Evolutionary conservation across 2,113 vertebrate genomes (phyloP).

Genomic region (Phrynosoma blainvillii): DNA sequence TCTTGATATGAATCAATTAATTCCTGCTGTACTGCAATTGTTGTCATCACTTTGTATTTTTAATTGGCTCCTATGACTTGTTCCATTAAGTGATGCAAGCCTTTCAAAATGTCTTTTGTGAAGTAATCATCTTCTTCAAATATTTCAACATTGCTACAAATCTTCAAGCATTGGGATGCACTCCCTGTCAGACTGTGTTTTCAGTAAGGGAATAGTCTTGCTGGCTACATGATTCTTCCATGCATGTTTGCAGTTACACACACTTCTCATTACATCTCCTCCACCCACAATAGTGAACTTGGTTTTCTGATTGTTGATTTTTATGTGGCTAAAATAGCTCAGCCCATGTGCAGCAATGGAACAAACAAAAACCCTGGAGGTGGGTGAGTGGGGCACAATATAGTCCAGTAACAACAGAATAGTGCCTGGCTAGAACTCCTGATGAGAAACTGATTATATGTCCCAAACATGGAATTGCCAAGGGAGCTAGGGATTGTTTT

Average conservation of each 20-base stretch:
- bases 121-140: neutral
- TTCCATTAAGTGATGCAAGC: neutral
- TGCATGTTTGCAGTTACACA: no score
- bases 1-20: conserved; percentile 4
- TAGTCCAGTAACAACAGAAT: neutral
- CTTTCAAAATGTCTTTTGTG: neutral
- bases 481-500: neutral
- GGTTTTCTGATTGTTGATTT: neutral
- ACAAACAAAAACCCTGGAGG: neutral
- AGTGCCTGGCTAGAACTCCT: neutral
- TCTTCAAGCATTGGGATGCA: neutral
- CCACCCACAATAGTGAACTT: neutral
- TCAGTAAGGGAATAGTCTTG: no score
- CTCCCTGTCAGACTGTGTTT: neutral
- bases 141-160: neutral
- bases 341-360: neutral
- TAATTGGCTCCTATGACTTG: neutral
- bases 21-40: neutral
- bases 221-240: no score
- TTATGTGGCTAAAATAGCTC: neutral
- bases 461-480: neutral
- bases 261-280: no score
- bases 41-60: neutral
- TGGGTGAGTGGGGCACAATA: no score
- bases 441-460: neutral